Conservation (phyloP, 2,888 invertebrate genomes). For the Lingula anatina region DNA sequence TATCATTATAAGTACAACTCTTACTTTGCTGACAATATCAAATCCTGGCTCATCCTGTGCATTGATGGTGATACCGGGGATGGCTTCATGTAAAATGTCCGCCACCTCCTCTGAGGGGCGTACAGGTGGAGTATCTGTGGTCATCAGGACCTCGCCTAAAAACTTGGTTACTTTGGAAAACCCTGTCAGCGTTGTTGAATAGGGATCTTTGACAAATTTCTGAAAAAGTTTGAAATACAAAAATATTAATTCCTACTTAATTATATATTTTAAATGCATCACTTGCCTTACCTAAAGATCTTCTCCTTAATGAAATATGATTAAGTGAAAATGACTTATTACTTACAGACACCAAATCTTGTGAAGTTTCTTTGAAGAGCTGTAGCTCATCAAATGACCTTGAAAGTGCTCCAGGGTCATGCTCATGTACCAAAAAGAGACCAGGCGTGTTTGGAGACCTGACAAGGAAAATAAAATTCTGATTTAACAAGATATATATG, state of each 20-base stretch:
- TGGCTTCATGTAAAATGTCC: constrained; percentile 34
- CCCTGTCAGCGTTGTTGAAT: constrained; percentile 77
- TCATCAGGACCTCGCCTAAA: constrained; percentile 57
- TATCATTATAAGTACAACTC: too few relatives aligned
- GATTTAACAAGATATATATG: too few relatives aligned
- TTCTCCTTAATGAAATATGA: too few relatives aligned
- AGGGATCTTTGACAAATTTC: constrained; percentile 64
- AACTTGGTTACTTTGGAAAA: constrained; percentile 82
- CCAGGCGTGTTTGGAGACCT: constrained; percentile 70
- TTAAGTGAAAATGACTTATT: not conserved
- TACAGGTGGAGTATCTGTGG: constrained; percentile 24
- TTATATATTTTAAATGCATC: too few relatives aligned
- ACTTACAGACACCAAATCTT: constrained; percentile 53
- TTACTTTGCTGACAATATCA: constrained; percentile 52
- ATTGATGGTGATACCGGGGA: constrained; percentile 44
- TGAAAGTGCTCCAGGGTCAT: constrained; percentile 61
- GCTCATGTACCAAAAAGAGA: constrained; percentile 65
- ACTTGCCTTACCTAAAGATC: too few relatives aligned
- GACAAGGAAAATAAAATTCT: too few relatives aligned
- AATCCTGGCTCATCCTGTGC: constrained; percentile 51
- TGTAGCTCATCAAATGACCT: constrained; percentile 82
- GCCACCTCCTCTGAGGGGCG: constrained; percentile 60
- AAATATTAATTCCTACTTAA: too few relatives aligned
- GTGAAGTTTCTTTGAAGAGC: constrained; percentile 64
- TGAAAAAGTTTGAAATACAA: too few relatives aligned